Percentiles rank a stretch among this genome's conserved stretches.
phyloP scores from a whole-genome alignment of 2,888 invertebrate genomes.

The Ommatoiulus sabulosus region DNA sequence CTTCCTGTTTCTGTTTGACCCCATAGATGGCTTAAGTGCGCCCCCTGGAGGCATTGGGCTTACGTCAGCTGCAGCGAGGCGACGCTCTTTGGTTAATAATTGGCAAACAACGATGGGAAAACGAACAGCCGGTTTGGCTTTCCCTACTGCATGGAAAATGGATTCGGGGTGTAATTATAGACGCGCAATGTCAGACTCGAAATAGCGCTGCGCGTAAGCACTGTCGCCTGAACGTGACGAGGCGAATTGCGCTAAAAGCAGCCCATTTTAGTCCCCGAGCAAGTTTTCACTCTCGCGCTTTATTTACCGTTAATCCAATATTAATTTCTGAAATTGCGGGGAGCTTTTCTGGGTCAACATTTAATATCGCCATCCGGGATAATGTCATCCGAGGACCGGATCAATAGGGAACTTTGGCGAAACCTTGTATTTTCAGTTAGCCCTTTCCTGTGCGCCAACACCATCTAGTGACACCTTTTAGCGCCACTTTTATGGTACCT shows the following conservation, averaged over 20 bases:
- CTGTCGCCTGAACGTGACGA: not conserved
- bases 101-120: not conserved
- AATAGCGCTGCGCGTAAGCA: not conserved
- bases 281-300: not conserved
- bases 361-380: not conserved
- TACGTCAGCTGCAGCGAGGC: not conserved
- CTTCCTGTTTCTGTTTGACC: not conserved
- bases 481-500: not conserved
- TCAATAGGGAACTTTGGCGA: not conserved
- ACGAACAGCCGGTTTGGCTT: not conserved
- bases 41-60: not conserved
- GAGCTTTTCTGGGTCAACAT: not conserved
- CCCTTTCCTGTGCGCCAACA: not conserved
- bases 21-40: not conserved
- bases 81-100: not conserved
- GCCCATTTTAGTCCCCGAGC: not conserved
- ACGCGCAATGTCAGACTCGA: not conserved
- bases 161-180: slow-evolving; percentile 21
- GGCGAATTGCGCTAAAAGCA: not conserved
- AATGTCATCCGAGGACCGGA: not conserved
- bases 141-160: not conserved
- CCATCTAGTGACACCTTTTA: not conserved
- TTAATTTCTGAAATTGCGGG: not conserved
- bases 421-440: not conserved
- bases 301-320: not conserved